Percentiles rank a stretch among this genome's conserved stretches.
phyloP scores from a whole-genome alignment of 53 echinoderm and acorn worm species.

The Zoroaster sp. region DNA sequence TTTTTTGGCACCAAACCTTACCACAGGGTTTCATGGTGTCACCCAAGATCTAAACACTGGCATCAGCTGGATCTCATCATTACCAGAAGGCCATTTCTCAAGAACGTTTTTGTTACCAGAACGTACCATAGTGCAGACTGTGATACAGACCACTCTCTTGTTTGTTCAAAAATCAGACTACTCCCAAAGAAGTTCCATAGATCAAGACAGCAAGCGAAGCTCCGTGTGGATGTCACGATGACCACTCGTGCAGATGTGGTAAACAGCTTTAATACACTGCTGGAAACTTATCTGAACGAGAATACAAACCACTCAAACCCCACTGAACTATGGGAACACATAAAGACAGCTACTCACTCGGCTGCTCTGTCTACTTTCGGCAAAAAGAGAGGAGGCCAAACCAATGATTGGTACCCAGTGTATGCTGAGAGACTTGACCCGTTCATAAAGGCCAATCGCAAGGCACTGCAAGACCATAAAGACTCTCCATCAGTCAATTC shows the following conservation, averaged over 20 bases:
- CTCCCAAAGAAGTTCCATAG: not conserved
- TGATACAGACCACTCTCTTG: not conserved
- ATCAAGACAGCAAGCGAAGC: not conserved
- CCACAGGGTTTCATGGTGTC: conserved; percentile 38
- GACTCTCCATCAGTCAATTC: not conserved
- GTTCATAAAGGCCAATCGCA: not conserved
- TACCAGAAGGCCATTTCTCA: not conserved
- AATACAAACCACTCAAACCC: too few relatives aligned
- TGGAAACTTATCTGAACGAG: not conserved
- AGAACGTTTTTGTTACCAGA: not conserved
- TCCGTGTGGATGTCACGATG: not conserved
- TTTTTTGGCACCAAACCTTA: conserved; percentile 22
- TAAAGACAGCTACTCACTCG: not conserved
- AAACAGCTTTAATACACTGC: not conserved
- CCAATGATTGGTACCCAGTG: not conserved
- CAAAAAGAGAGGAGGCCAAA: not conserved
- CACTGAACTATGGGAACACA: not conserved
- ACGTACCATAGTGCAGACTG: not conserved
- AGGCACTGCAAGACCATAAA: not conserved
- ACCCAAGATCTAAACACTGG: too few relatives aligned
- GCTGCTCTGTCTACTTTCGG: not conserved
- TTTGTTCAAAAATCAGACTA: not conserved
- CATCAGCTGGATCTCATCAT: conserved; percentile 46
- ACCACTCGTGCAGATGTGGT: not conserved
- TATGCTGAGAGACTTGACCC: not conserved